Base-by-base conservation (phyloP, 2,888 invertebrate genomes). In the Drosophila pseudotalamancana region DNA sequence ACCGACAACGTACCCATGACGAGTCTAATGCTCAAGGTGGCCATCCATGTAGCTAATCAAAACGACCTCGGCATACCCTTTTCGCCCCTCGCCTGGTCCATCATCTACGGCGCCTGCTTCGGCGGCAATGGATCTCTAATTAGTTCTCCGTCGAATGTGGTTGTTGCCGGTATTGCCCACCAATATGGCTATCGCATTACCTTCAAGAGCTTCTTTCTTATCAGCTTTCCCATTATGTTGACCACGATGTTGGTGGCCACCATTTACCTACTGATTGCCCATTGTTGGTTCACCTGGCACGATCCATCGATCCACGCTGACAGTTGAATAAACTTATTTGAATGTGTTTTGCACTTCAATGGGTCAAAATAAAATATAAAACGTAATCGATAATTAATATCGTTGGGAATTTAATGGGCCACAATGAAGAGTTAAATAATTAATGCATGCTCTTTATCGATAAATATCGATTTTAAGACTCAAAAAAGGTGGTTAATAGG, bases 91-190 rank as follows among this genome's bases (percentile, higher is more conserved):
- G 93, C 97, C 16, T 97, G 97, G 95, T 95, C 97, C 0, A 90
- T 98, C 6, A 94, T 96, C 0, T 96, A 96, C 71, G 98, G 98
- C 0, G 96, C 97, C 3, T 97, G 97, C 89, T 93, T 97, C 49
- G 98, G 97, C 91, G 97, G 97, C 56, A 98, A 97, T 91, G 97
- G 97, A 16, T 97, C 97, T 0, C 89, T 98, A 14, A 96, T 98
- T 82, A 97, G 97, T 31, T 96, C 97, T 0, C 96, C 97, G 11
- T 96, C 97, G 0, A 98, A 98, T 91, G 96, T 98, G 3, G 96
- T 98, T 0, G 96, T 96, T 89, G 97, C 96, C 0, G 97, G 97
- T 39, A 95, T 97, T 1, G 97, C 97, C 0, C 96, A 96, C 80
- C 97, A 97, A 80, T 97, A 97, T 90, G 97, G 97, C 3, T 97